phyloP scores from a whole-genome alignment of 2,797 vertebrate species.

The Graptemys geographica region DNA sequence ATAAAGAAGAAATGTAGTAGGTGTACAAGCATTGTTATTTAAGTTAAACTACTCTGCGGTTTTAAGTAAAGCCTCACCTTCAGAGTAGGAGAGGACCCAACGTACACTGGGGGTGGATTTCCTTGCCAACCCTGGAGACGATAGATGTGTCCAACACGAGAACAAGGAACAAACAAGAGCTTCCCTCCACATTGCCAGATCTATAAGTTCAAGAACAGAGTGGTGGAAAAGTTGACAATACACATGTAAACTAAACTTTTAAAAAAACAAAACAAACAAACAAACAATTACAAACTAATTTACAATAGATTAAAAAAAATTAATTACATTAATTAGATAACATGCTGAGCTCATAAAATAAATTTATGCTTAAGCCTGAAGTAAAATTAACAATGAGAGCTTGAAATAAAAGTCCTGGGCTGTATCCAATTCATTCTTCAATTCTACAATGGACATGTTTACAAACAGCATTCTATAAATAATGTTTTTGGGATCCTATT shows the following conservation, averaged over 20 bases:
- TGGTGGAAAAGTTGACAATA: background rate
- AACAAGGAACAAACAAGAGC: conserved; percentile 95
- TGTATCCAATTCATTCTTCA: background rate
- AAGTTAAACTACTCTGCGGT: background rate
- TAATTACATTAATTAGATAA: background rate
- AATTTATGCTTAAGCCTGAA: background rate
- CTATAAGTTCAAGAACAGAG: conserved; percentile 76
- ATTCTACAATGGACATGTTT: background rate
- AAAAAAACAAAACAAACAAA: background rate
- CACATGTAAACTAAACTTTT: background rate
- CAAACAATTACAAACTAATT: background rate
- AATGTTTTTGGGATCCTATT: background rate
- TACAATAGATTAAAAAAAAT: background rate
- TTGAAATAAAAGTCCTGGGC: background rate
- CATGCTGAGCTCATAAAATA: background rate
- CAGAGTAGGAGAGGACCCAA: conserved; percentile 97
- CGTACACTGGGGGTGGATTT: conserved; percentile 94
- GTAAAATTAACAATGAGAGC: background rate
- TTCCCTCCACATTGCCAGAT: conserved; percentile 99
- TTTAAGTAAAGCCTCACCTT: conserved; percentile 84
- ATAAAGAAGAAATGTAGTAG: background rate
- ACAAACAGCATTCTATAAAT: background rate
- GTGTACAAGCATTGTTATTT: background rate
- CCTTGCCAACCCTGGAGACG: conserved; percentile 97
- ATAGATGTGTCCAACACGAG: conserved; percentile 97